These are phyloP conservation scores for Tinamus major DNA, from an alignment of 2,797 vertebrate species.

Conservation along the genomic window DNA sequence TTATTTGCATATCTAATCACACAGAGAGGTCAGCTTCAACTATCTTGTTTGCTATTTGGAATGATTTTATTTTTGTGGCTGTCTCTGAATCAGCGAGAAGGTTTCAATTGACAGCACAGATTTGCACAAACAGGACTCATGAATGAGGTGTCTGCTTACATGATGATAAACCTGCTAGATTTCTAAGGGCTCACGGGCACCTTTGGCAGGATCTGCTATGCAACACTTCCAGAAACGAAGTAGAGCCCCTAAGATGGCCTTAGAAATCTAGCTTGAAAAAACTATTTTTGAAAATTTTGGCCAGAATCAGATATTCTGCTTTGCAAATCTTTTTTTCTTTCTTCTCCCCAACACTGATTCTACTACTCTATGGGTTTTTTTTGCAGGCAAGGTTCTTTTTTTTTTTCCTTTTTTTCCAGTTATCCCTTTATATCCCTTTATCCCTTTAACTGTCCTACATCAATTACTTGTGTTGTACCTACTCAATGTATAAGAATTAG, in stretches of 20 bases:
- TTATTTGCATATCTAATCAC: neutral
- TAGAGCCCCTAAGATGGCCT: neutral
- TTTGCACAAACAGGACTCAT: neutral
- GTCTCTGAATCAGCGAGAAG: neutral
- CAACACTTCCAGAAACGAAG: accelerated
- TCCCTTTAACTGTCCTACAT: neutral
- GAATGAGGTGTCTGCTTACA: neutral
- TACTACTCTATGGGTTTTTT: neutral
- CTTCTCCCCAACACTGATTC: neutral
- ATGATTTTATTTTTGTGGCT: neutral
- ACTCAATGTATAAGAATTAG: slow-evolving; percentile 2
- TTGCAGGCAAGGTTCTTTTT: neutral
- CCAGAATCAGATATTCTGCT: neutral
- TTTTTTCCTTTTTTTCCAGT: neutral
- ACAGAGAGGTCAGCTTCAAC: neutral
- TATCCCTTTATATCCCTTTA: neutral
- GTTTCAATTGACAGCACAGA: neutral
- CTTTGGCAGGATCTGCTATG: accelerated
- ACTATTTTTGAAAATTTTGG: neutral
- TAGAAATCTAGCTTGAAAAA: neutral
- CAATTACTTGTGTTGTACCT: neutral
- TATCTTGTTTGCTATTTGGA: neutral
- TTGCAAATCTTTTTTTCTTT: neutral
- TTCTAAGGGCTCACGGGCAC: neutral
- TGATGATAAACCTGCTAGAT: neutral